Conservation (phyloP, 2,113 vertebrate species). For the Elanus axillaris region DNA sequence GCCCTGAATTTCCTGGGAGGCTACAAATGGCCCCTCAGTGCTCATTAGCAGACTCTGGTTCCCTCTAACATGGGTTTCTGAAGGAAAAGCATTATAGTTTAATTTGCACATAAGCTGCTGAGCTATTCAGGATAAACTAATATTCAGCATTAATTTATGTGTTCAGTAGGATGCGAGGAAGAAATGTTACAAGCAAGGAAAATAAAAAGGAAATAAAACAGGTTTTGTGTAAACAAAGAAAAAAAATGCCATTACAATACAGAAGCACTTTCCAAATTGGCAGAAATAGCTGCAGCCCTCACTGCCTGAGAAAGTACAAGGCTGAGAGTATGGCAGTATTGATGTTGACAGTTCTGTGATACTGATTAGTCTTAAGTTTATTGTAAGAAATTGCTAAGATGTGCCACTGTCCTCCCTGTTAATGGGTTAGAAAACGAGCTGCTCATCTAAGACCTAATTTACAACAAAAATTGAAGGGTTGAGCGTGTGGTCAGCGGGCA, state of each 20-base stretch:
- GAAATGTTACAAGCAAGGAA: background rate
- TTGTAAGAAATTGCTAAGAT: background rate
- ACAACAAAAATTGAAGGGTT: background rate
- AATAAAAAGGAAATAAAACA: background rate
- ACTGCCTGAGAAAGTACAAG: background rate
- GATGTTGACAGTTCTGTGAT: background rate
- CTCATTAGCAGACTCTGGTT: background rate
- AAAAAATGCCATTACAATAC: background rate
- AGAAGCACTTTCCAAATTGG: background rate
- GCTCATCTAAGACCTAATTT: background rate
- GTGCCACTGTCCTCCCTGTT: background rate
- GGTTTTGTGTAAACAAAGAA: background rate
- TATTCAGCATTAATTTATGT: background rate
- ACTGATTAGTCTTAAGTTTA: background rate
- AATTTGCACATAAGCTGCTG: background rate
- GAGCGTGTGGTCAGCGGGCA: background rate
- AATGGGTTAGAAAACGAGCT: background rate
- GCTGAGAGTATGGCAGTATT: background rate
- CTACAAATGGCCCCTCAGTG: background rate
- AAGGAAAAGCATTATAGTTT: background rate
- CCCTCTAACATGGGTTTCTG: background rate
- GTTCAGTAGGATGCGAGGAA: background rate
- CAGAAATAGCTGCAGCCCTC: background rate
- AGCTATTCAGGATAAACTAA: background rate
- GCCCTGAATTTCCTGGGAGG: background rate